Evolutionary conservation across 2,888 invertebrate species (phyloP).

Genomic region (Chironomus riparius): DNA sequence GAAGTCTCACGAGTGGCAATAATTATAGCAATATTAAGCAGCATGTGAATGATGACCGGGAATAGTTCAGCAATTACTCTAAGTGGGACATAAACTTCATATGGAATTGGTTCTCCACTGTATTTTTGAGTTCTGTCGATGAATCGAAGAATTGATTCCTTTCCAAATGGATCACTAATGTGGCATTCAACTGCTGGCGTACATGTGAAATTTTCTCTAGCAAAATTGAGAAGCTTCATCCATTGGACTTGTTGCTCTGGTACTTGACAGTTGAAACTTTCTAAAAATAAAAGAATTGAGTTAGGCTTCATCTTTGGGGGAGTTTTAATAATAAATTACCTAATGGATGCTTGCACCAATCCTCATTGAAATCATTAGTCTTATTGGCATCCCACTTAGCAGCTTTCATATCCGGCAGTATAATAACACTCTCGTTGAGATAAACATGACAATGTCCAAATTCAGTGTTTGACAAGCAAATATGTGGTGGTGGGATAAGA

Average conservation of each 20-base stretch:
- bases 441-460: conserved; percentile 10
- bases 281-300: conserved; percentile 35
- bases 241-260: conserved; percentile 45
- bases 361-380: conserved; percentile 31
- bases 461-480: conserved; percentile 43
- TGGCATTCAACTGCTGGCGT: conserved; percentile 60
- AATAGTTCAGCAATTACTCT: conserved; percentile 67
- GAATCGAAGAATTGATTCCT: conserved; percentile 54
- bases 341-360: conserved; percentile 61
- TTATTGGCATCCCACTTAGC: not conserved
- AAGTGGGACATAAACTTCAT: conserved; percentile 61
- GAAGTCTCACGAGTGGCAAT: conserved; percentile 75
- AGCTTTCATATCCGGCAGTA: not conserved
- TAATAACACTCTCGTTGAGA: not conserved
- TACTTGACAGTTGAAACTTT: conserved; percentile 53
- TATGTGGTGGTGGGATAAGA: conserved; percentile 45
- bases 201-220: conserved; percentile 42
- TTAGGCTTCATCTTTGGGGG: too few species aligned
- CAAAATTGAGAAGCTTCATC: conserved; percentile 33
- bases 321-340: conserved; percentile 38
- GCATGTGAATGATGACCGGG: conserved; percentile 59
- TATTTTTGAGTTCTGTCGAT: conserved; percentile 51
- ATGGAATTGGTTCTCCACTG: conserved; percentile 53
- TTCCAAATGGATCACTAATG: conserved; percentile 60
- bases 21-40: conserved; percentile 67